Evolutionary conservation across 2,113 vertebrate species (phyloP).

Genomic region (Oriolus oriolus): DNA sequence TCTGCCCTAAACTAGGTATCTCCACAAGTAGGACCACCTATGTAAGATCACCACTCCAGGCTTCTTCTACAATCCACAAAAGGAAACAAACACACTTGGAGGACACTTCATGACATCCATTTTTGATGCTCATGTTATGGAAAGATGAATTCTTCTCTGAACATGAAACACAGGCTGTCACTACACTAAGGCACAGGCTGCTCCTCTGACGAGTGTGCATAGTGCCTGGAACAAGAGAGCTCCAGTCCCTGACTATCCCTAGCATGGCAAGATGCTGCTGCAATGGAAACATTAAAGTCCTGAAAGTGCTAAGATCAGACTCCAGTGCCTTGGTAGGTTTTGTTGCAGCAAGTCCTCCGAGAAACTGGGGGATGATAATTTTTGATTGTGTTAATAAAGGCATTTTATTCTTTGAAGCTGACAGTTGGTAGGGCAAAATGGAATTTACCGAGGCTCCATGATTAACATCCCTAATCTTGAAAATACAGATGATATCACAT

Average conservation of each 20-base stretch:
- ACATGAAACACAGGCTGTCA: background rate
- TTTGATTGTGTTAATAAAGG: background rate
- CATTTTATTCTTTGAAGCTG: background rate
- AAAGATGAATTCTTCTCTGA: background rate
- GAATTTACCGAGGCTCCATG: background rate
- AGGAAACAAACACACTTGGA: background rate
- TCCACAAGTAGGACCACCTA: background rate
- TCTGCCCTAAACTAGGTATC: background rate
- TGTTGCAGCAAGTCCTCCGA: background rate
- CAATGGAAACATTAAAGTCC: background rate
- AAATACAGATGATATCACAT: background rate
- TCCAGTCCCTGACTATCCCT: background rate
- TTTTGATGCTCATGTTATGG: background rate
- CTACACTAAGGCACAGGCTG: background rate
- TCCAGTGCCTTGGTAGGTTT: background rate
- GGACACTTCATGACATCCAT: background rate
- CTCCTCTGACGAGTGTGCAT: accelerated
- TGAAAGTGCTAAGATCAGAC: background rate
- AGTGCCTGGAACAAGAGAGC: background rate
- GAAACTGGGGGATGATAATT: background rate
- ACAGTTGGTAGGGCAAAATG: background rate
- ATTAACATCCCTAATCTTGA: background rate
- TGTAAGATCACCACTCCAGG: background rate
- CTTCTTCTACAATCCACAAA: background rate
- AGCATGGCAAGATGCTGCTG: accelerated